phyloP scores from a whole-genome alignment of 2,888 invertebrate genomes.

The Drosophila sordidapex region DNA sequence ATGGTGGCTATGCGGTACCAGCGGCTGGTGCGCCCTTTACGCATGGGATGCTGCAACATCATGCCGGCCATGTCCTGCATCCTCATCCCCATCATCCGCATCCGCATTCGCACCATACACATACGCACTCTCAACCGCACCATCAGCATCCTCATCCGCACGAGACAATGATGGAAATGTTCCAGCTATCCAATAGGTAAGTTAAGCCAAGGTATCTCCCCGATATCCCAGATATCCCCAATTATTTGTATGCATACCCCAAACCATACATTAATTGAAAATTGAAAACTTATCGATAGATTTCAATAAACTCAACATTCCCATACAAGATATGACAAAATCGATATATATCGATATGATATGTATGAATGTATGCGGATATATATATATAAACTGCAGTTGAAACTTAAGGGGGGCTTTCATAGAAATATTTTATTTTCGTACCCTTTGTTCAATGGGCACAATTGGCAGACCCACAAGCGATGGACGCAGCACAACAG shows the following conservation, averaged over 20 bases:
- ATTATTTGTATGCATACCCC: not conserved
- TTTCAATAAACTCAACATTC: not conserved
- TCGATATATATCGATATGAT: not conserved
- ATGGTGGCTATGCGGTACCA: slow-evolving; percentile 39
- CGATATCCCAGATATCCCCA: not conserved
- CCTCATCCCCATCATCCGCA: slow-evolving; percentile 46
- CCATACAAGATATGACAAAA: too few species aligned
- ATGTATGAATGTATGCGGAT: not conserved
- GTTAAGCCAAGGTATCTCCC: slow-evolving; percentile 29
- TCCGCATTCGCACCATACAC: slow-evolving; percentile 51
- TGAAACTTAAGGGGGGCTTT: not conserved
- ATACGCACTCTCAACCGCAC: slow-evolving; percentile 52
- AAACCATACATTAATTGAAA: too few species aligned
- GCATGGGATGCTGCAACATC: slow-evolving; percentile 40
- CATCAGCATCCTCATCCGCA: slow-evolving; percentile 57
- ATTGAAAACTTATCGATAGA: slow-evolving; percentile 6
- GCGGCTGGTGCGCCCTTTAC: slow-evolving; percentile 23
- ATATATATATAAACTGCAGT: not conserved
- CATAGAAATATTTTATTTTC: not conserved
- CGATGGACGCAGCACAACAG: not conserved
- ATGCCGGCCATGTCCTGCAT: slow-evolving; percentile 9
- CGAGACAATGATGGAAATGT: slow-evolving; percentile 83
- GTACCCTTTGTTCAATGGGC: not conserved
- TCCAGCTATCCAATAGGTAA: slow-evolving; percentile 84
- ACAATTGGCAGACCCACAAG: not conserved